These are phyloP conservation scores for Pantherophis alleghaniensis DNA, from an alignment of 2,797 vertebrate species.

Conservation along the genomic window DNA sequence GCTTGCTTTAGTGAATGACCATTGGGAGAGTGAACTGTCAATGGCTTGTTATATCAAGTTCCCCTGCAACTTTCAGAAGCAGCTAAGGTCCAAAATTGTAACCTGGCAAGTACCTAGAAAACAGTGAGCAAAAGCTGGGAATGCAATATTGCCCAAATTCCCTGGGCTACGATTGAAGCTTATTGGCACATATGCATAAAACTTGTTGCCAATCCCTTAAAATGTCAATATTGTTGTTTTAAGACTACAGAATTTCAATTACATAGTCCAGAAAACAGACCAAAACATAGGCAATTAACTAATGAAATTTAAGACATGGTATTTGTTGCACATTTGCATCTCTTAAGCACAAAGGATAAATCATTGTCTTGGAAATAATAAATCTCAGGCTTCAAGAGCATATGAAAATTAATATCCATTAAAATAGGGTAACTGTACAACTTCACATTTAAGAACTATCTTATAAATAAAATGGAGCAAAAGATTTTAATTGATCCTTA, in stretches of 20 bases:
- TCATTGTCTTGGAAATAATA: conserved; percentile 25
- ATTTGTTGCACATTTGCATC: conserved; percentile 12
- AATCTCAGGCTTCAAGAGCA: conserved; percentile 18
- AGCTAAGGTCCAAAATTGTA: neutral
- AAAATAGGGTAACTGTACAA: conserved; percentile 16
- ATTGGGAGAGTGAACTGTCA: neutral
- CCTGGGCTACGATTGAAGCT: neutral
- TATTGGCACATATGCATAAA: neutral
- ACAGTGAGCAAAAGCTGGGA: neutral
- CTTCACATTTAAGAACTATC: conserved; percentile 10
- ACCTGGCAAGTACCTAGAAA: neutral
- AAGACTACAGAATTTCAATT: neutral
- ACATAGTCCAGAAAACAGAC: conserved; percentile 8
- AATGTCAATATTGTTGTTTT: neutral
- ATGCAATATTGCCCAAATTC: neutral
- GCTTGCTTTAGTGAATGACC: neutral
- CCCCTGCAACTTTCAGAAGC: neutral
- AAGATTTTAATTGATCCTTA: conserved; percentile 10
- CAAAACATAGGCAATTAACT: neutral
- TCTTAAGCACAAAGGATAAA: conserved; percentile 16
- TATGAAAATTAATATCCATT: conserved; percentile 14
- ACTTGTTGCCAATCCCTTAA: neutral
- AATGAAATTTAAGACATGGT: conserved; percentile 23
- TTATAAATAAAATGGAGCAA: conserved; percentile 10
- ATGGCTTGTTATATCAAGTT: too few species aligned